Conservation (phyloP, 2,888 invertebrate genomes). For the Ctenicera cuprea region DNA sequence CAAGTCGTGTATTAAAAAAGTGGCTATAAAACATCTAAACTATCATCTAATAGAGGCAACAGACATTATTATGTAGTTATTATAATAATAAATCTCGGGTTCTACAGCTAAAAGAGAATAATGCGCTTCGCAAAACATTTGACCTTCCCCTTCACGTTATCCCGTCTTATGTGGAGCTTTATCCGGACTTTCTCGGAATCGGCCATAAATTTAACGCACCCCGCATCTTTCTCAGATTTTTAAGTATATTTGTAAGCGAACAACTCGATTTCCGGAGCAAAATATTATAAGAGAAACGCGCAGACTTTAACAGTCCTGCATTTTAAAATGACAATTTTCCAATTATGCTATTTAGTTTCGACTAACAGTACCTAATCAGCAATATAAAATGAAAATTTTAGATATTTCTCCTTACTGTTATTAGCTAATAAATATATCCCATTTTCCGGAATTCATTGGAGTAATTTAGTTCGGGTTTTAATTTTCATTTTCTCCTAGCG, state of each 20-base stretch:
- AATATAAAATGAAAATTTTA: conserved; percentile 25
- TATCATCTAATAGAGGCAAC: conserved; percentile 63
- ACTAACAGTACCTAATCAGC: not conserved
- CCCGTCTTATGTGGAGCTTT: conserved; percentile 64
- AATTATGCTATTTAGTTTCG: too few relatives aligned
- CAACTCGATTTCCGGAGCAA: conserved; percentile 55
- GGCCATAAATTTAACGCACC: conserved; percentile 63
- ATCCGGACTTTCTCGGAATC: conserved; percentile 59
- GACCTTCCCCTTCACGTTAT: conserved; percentile 64
- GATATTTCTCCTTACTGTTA: conserved; percentile 23
- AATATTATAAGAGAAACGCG: conserved; percentile 30
- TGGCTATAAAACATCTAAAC: conserved; percentile 63
- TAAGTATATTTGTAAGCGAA: conserved; percentile 57
- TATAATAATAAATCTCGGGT: conserved; percentile 67
- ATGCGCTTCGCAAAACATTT: conserved; percentile 65
- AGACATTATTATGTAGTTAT: conserved; percentile 69
- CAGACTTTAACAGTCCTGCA: not conserved
- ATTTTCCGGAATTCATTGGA: conserved; percentile 64
- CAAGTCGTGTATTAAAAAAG: conserved; percentile 45
- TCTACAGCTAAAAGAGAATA: conserved; percentile 62
- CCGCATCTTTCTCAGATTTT: conserved; percentile 58
- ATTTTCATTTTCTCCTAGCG: conserved; percentile 68
- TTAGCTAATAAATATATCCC: conserved; percentile 55
- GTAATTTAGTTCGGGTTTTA: conserved; percentile 69
- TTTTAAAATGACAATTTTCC: not conserved